Percentiles rank a stretch among this genome's conserved stretches.
Conservation (phyloP, 2,797 vertebrate species). For the Molossus molossus region DNA sequence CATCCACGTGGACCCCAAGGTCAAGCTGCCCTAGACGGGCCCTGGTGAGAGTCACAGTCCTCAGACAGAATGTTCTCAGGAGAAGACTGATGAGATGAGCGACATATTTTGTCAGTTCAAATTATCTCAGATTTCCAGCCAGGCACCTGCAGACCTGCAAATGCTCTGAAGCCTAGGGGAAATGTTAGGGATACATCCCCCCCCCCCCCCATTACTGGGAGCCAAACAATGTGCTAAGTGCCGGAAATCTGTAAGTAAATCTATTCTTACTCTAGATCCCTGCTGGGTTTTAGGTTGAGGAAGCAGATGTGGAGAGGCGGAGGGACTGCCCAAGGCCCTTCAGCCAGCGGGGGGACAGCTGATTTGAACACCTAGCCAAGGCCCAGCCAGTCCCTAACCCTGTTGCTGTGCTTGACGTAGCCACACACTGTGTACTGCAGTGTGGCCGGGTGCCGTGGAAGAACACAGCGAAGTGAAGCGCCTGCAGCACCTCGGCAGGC, state of each 20-base stretch:
- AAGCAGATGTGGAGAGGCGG: background rate
- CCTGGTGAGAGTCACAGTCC: background rate
- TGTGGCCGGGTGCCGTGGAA: background rate
- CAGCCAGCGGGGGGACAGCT: background rate
- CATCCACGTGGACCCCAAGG: background rate
- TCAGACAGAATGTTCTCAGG: background rate
- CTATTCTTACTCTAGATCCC: background rate
- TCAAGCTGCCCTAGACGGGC: background rate
- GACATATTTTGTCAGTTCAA: background rate
- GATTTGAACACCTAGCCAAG: background rate
- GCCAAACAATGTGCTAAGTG: background rate
- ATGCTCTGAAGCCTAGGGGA: background rate
- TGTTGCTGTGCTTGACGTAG: background rate
- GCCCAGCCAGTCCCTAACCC: too few relatives aligned
- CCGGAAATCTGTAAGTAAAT: background rate
- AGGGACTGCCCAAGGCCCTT: background rate
- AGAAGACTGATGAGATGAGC: background rate
- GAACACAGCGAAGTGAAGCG: background rate
- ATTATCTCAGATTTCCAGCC: background rate
- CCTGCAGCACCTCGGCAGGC: too few relatives aligned
- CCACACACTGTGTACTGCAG: background rate
- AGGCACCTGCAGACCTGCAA: background rate
- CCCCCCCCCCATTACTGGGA: background rate
- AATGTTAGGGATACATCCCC: background rate
- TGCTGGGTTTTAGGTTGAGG: background rate